Base-by-base conservation (phyloP, 2,797 vertebrate genomes). In the Gymnodraco acuticeps region DNA sequence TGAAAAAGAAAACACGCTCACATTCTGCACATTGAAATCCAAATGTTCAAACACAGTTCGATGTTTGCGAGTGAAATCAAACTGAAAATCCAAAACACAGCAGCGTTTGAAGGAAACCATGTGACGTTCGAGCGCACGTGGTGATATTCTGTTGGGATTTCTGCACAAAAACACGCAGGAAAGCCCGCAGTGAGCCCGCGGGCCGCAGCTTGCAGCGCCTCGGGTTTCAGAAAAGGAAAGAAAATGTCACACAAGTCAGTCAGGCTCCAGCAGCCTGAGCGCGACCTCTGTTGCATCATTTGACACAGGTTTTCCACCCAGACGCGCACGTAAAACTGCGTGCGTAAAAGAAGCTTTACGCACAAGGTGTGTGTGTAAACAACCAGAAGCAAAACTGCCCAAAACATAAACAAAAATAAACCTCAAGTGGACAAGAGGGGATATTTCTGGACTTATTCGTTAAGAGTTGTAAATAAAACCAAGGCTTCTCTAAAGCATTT, bases 221-320 rank as follows among this genome's bases (percentile, higher is more conserved):
- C 81, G 66, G 6, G 19, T 73, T 70, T 70, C 53, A 65, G 42
- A 46, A 23, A 23, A 55, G 3, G 7, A 38, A 38, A 61, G 20
- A 43, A 33, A 47, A 17, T 20, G 48, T 52, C 69, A 14, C 31
- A 27, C 27, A 64, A 38, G 61, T 42, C 61, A 11, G 47, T 66
- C 63, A 55, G 63, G 71, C 71, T 74, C 0, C 66, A 55, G 75
- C 82, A 15, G 75, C 75, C 73, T 52, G 43, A 51, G 51, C 66
- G 33, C 80, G 62, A 81, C 78, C 77, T 66, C 82, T 43, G 67
- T 50, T 66, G 73, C 79, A 70, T 73, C 83, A 72, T 70, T 63
- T 81, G 62, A 81, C 82, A 77, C 75, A 65, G 38, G 65, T 75
- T 79, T 64, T 74, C 60, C 83, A 73, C 38, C 33, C 62, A 75